These are phyloP conservation scores for Gopherus evgoodei DNA, from an alignment of 2,113 vertebrate species.

Conservation along the genomic window DNA sequence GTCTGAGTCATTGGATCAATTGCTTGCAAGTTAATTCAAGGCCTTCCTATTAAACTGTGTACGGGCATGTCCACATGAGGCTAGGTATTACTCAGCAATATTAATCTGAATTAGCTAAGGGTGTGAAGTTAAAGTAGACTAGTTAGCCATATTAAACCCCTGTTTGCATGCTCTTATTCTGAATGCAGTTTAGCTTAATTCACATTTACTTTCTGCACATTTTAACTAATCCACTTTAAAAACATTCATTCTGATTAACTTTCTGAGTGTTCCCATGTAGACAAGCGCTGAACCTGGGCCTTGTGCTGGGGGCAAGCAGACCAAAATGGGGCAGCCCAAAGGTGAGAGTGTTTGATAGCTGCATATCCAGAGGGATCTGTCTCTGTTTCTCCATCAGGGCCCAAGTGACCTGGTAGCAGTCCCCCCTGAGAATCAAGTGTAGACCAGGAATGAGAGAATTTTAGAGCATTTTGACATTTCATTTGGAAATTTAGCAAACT, in stretches of 20 bases:
- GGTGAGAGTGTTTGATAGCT: neutral
- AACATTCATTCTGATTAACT: neutral
- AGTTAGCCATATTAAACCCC: neutral
- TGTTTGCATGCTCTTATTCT: neutral
- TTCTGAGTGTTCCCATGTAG: neutral
- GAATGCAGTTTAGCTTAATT: neutral
- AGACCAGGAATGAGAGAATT: neutral
- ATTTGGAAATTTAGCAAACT: neutral
- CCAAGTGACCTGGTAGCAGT: neutral
- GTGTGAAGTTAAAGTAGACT: neutral
- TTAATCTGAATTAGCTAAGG: no score
- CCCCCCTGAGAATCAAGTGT: neutral
- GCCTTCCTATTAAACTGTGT: neutral
- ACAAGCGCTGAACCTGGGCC: neutral
- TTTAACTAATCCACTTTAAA: no score
- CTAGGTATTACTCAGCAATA: neutral
- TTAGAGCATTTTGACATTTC: neutral
- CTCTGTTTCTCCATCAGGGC: no score
- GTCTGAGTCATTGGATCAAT: neutral
- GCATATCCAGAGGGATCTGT: neutral
- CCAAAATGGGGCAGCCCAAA: neutral
- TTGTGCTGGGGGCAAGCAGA: neutral
- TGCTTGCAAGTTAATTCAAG: neutral
- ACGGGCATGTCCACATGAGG: neutral
- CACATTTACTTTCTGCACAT: neutral